Base-by-base conservation (phyloP, 2,888 invertebrate genomes). In the Drosophila barbarae region DNA sequence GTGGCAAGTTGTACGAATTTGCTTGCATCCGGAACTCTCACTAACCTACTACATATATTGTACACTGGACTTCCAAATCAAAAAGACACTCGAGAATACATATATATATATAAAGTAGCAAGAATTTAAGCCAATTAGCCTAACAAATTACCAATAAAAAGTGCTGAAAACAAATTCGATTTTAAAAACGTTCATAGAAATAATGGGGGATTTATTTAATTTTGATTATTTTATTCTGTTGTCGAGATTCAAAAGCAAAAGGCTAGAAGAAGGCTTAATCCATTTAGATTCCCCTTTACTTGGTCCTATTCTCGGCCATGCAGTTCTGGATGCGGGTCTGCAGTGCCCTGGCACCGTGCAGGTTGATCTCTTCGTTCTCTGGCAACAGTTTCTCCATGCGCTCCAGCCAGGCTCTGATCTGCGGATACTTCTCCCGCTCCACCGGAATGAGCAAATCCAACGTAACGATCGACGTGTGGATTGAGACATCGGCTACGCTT, bases 401-500 rank as follows among this genome's bases (percentile, higher is more conserved):
- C 23, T 75, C 80, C 73, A 89, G 73, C 89, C 89, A 89, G 8
- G 70, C 77, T 0, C 1, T 44, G 2, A 81, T 86, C 21, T 76
- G 69, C 0, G 87, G 87, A 68, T 76, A 87, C 54, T 71, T 75
- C 2, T 72, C 32, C 15, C 50, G 57, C 35, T 88, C 87, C 47
- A 89, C 84, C 1, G 89, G 87, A 26, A 90, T 79, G 12, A 90
- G 57, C 52, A 88, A 73, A 59, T 89, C 83, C 21, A 90, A 73
- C 7, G 88, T 88, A 2, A 90, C 86, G 3, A 90, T 69, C 0
- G 90, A 87, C 2, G 91, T 88, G 36, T 90, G 84, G 50, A 91
- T 88, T 13, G 88, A 89, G 42, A 91, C 81, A 79, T 92, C 92
- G 1, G 92, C 92, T 23, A 89, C 81, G 6, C 88, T 88, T 61